phyloP scores from a whole-genome alignment of 2,888 invertebrate species.

The Miltochrista miniata region DNA sequence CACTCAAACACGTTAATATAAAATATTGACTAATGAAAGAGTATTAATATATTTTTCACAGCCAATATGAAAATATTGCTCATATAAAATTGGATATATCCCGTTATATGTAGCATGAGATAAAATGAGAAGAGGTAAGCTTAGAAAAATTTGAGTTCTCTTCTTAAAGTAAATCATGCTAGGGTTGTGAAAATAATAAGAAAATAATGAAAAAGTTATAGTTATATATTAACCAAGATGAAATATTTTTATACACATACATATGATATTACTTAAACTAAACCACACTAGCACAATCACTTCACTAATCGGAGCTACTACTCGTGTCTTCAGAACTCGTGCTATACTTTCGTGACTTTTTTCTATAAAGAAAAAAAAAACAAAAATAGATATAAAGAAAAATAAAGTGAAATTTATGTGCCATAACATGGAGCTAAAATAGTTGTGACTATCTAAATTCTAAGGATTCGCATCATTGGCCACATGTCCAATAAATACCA shows the following conservation, averaged over 20 bases:
- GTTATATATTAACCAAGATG: conserved; percentile 44
- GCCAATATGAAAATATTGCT: conserved; percentile 23
- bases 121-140: conserved; percentile 1
- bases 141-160: no score
- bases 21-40: conserved; percentile 24
- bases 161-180: not conserved
- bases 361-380: conserved; percentile 79
- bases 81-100: conserved; percentile 5
- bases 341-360: conserved; percentile 78
- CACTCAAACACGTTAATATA: conserved; percentile 36
- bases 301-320: conserved; percentile 76
- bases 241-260: conserved; percentile 33
- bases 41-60: conserved; percentile 31
- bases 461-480: no score
- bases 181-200: conserved; percentile 18
- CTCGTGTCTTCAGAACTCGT: conserved; percentile 77
- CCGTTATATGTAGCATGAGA: conserved; percentile 15
- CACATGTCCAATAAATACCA: no score
- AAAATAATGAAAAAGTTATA: conserved; percentile 29
- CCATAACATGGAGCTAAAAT: conserved; percentile 37
- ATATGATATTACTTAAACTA: conserved; percentile 59
- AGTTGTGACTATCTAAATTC: not conserved
- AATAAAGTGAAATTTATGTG: conserved; percentile 38
- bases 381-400: conserved; percentile 51
- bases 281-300: conserved; percentile 60